These are phyloP conservation scores for Sarcophaga bullata DNA, from an alignment of 1,140 invertebrate genomes.

Conservation along the genomic window DNA sequence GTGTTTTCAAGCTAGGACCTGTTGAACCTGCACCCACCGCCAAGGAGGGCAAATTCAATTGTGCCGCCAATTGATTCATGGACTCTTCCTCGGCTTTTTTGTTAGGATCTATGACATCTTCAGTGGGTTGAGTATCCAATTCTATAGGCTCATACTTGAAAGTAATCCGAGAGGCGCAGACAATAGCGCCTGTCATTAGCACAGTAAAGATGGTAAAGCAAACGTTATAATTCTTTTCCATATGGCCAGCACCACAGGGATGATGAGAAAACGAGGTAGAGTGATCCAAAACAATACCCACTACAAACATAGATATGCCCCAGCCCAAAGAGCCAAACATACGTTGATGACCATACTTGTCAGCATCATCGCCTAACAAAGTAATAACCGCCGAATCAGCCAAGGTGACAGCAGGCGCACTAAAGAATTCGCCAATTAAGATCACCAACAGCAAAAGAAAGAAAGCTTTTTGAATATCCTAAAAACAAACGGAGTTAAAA, in stretches of 20 bases:
- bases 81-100: slow-evolving; percentile 75
- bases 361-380: slow-evolving; percentile 90
- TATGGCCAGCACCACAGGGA: slow-evolving; percentile 87
- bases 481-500: slow-evolving; percentile 45
- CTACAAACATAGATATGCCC: slow-evolving; percentile 98
- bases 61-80: slow-evolving; percentile 82
- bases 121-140: slow-evolving; percentile 53
- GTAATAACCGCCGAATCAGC: slow-evolving; percentile 94
- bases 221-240: slow-evolving; percentile 97
- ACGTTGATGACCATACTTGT: slow-evolving; percentile 93
- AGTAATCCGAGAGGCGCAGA: slow-evolving; percentile 88
- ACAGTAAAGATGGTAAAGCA: slow-evolving; percentile 98
- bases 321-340: slow-evolving; percentile 99
- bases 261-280: slow-evolving; percentile 90
- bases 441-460: slow-evolving; percentile 92
- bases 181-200: slow-evolving; percentile 93
- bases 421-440: slow-evolving; percentile 97
- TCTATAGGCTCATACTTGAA: slow-evolving; percentile 78
- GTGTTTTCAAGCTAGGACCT: slow-evolving; percentile 49
- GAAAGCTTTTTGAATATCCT: slow-evolving; percentile 96
- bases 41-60: slow-evolving; percentile 80
- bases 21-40: slow-evolving; percentile 62
- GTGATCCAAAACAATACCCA: slow-evolving; percentile 97
- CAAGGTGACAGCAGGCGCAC: slow-evolving; percentile 95
- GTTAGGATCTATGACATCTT: slow-evolving; percentile 61